Base-by-base conservation (phyloP, 92 coral and sea anemone species). In the Siderastrea radians region DNA sequence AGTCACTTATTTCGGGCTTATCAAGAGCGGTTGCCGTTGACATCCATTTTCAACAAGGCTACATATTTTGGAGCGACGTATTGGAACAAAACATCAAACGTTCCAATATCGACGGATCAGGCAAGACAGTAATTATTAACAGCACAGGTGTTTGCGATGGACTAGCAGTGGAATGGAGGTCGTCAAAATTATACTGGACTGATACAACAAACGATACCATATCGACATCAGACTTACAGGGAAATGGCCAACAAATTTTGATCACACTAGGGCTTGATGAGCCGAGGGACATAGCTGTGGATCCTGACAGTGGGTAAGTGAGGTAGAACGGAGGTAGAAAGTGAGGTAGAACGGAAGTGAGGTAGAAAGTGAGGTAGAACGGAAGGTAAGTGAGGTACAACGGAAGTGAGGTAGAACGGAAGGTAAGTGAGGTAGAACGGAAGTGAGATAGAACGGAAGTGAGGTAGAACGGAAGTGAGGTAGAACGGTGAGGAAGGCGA, bases 141-240 rank as follows among this genome's bases (percentile, higher is more conserved):
- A 63, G 48, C 67, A 81, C 91, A 53, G 98, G 98, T 4, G 69
- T 84, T 19, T 90, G 93, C n/a, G n/a, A n/a, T n/a, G n/a, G n/a
- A n/a, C n/a, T n/a, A n/a, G n/a, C n/a, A n/a, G n/a, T 95, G 53
- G 93, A 95, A 48, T 95, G 98, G 98, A 84, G 78, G 13, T 73
- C 91, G 65, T 81, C 92, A 19, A 91, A 89, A 51, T 78, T 95
- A 5, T 94, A 93, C 85, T 95, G 98, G 96, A 86, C 91, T 49
- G 98, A 95, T 61, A 80, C 88, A 9, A 91, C 89, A 45, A 9
- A 72, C 14, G 79, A 91, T 50, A 83, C 81, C 8, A 93, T 95
- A 47, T 94, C 91, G 62, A 91, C 89, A 46, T 91, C 98, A 16
- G 87, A 70, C 13, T 46, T 96, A 64, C 75, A 80, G 50, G 98